Conservation (phyloP, 2,113 vertebrate species). For the Dendropsophus ebraccatus region DNA sequence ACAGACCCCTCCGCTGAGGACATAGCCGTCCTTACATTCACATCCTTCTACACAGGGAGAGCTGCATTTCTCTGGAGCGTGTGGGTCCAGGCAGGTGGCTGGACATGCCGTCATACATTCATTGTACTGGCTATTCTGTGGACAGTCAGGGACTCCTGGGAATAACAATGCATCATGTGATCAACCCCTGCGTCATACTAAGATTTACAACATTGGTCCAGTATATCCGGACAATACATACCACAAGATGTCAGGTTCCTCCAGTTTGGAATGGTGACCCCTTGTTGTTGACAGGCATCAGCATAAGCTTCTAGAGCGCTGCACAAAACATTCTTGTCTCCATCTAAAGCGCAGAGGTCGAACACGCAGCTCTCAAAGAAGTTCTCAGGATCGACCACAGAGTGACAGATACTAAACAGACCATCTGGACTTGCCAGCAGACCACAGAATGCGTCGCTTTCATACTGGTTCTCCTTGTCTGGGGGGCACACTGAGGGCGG, state of each 20-base stretch:
- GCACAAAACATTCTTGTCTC: constrained; percentile 68
- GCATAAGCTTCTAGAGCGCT: constrained; percentile 70
- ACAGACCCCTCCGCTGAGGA: constrained; percentile 73
- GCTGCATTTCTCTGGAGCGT: constrained; percentile 65
- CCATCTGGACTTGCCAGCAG: constrained; percentile 69
- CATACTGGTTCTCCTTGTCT: constrained; percentile 66
- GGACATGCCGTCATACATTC: constrained; percentile 72
- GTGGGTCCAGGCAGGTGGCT: constrained; percentile 68
- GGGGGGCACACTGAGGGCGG: constrained; percentile 66
- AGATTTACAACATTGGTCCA: neutral
- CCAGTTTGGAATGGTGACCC: constrained; percentile 71
- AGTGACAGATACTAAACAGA: constrained; percentile 74
- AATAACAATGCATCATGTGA: neutral
- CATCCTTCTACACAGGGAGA: constrained; percentile 73
- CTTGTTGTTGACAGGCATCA: constrained; percentile 72
- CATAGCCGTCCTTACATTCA: constrained; percentile 72
- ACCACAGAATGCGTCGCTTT: constrained; percentile 74
- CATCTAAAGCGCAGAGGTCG: constrained; percentile 74
- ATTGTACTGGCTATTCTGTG: constrained; percentile 73
- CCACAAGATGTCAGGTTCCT: constrained; percentile 78
- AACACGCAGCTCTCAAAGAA: constrained; percentile 77
- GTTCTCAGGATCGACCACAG: constrained; percentile 68
- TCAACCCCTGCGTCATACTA: neutral
- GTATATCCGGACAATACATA: constrained; percentile 67
- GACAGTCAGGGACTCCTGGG: constrained; percentile 60